phyloP scores from a whole-genome alignment of 1,140 invertebrate genomes.

The Lineus longissimus region DNA sequence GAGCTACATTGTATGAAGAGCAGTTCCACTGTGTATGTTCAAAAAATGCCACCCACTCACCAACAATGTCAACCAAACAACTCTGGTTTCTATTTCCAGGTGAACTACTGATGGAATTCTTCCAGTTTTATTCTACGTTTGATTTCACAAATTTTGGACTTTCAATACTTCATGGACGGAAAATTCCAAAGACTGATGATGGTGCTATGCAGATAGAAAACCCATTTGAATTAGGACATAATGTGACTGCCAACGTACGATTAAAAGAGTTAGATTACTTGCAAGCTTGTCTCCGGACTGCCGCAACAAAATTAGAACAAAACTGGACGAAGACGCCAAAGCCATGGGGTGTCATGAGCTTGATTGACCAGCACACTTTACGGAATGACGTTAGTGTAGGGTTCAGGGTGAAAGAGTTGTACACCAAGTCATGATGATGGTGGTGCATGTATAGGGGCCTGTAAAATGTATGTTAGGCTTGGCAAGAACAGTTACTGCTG shows the following conservation, averaged over 20 bases:
- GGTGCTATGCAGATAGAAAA: neutral
- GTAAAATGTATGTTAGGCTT: too few relatives aligned
- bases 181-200: neutral
- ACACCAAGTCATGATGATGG: neutral
- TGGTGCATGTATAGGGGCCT: too few relatives aligned
- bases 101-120: neutral
- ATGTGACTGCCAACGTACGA: neutral
- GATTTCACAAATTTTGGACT: neutral
- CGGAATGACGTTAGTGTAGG: neutral
- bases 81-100: neutral
- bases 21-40: too few relatives aligned
- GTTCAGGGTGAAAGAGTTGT: neutral
- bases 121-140: neutral
- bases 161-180: neutral
- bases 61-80: neutral
- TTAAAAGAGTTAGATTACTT: conserved; percentile 6
- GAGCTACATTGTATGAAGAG: too few relatives aligned
- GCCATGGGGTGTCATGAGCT: neutral
- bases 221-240: neutral
- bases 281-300: neutral
- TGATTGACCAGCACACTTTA: neutral
- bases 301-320: neutral
- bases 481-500: too few relatives aligned
- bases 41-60: too few relatives aligned
- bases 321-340: neutral